These are phyloP conservation scores for Peromyscus polionotus DNA, from an alignment of 2,113 vertebrate species.

Conservation along the genomic window DNA sequence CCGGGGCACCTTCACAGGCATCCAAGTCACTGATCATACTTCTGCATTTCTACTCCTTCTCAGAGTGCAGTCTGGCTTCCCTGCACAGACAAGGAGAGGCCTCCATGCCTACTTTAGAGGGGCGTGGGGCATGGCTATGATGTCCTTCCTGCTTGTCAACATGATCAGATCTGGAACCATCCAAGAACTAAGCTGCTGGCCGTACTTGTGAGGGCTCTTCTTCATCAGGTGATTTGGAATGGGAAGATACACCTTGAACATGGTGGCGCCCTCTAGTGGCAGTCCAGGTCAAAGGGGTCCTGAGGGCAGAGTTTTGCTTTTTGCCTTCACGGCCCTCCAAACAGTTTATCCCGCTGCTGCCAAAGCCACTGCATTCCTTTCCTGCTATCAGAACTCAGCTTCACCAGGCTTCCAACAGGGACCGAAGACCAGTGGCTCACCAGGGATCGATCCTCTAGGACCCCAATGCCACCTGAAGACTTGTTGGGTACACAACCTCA, in stretches of 20 bases:
- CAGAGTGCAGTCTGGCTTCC: not conserved
- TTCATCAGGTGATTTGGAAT: not conserved
- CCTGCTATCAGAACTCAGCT: not conserved
- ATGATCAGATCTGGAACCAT: not conserved
- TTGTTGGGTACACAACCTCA: not conserved
- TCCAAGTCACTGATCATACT: not conserved
- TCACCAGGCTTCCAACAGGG: not conserved
- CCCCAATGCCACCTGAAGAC: not conserved
- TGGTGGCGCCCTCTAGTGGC: not conserved
- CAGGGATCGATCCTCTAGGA: not conserved
- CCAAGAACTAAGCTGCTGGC: not conserved
- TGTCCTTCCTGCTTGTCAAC: not conserved
- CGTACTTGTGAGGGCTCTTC: not conserved
- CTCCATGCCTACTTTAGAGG: too few relatives aligned
- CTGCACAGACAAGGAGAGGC: not conserved
- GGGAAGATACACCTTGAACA: not conserved
- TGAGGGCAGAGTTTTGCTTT: not conserved
- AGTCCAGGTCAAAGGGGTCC: not conserved
- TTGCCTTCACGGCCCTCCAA: not conserved
- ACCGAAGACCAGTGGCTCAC: not conserved
- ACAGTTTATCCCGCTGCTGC: not conserved
- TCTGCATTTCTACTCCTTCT: not conserved
- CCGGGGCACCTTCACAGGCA: not conserved
- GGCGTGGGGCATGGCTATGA: not conserved
- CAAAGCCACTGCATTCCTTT: not conserved